These are phyloP conservation scores for Cloeon dipterum DNA, from an alignment of 2,888 invertebrate genomes.

Conservation along the genomic window DNA sequence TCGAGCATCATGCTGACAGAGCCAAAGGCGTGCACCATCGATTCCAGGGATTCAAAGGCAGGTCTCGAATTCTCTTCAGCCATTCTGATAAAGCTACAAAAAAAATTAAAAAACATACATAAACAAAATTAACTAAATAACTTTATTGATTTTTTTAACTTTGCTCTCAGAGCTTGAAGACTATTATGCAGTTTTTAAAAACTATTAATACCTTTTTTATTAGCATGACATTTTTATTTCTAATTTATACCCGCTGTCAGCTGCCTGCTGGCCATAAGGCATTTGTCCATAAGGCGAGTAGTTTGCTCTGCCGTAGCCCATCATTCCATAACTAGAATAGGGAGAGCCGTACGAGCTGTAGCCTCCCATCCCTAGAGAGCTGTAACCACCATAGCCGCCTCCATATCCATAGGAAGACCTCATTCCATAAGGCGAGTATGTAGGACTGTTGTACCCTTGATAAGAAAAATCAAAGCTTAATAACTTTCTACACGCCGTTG, in stretches of 20 bases:
- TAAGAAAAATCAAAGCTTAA: too few species aligned
- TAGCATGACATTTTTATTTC: not conserved
- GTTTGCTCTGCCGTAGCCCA: not conserved
- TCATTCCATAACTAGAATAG: not conserved
- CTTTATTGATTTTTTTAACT: too few species aligned
- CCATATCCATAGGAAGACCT: too few species aligned
- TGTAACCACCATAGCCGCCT: not conserved
- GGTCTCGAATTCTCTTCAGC: conserved; percentile 81
- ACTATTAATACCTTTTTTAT: not conserved
- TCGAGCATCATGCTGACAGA: conserved; percentile 93
- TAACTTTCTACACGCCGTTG: too few species aligned
- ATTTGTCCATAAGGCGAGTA: not conserved
- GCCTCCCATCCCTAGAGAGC: not conserved
- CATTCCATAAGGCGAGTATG: too few species aligned
- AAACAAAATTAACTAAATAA: too few species aligned
- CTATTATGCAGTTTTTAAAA: not conserved
- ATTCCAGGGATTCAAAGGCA: conserved; percentile 87
- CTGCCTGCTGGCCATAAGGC: not conserved
- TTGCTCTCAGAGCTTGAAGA: too few species aligned
- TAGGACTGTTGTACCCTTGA: too few species aligned
- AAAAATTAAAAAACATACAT: not conserved
- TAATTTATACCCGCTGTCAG: not conserved
- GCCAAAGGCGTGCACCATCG: conserved; percentile 71
- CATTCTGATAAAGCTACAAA: conserved; percentile 49
- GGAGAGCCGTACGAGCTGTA: not conserved